Evolutionary conservation across 2,113 vertebrate genomes (phyloP), one percentile per base, ranked within the genome.

Genomic region (mouse (Mus musculus)): DNA sequence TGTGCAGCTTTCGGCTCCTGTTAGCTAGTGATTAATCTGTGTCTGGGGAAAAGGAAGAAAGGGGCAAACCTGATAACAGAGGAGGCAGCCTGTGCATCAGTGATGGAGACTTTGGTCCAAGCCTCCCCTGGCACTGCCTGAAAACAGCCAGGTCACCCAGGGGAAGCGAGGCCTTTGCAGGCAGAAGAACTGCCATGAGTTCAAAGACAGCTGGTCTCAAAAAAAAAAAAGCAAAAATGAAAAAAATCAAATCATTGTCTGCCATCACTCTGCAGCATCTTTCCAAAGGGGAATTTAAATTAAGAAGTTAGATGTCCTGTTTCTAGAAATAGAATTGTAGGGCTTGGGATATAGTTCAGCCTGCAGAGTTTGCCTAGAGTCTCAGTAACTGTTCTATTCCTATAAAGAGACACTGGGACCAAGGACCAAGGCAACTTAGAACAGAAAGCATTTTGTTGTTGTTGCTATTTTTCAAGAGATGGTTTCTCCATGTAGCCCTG

Each of bases 11-110:
- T 98, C 93, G 6, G 88, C 89, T 98, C 59, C 97, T 98, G 75
- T 98, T 98, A 98, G 78, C 89, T 95, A 87, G 96, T 98, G 98
- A 98, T 98, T 98, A 98, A 99, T 98, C 97, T 97, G 30, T n/a
- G 3, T 90, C 92, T 88, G 76, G 88, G 76, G 95, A 42, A 96
- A 84, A 71, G 59, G 77, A 33, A 88, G n/a, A 88, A 91, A 19
- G 54, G 10, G n/a, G 24, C 24, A 7, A 52, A n/a, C 28, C 28
- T n/a, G 26, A 19, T 36, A 88, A 89, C 67, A 26, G 52, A 4
- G 0, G 10, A 67, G 10, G 13, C n/a, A 14, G 61, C 33, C 69
- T 80, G 22, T 20, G 87, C 36, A 80, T 39, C n/a, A 33, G 67
- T 4, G 67, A 75, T 9, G 1, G 11, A 13, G 94, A 80, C 16